Evolutionary conservation across 2,888 invertebrate genomes (phyloP), one percentile per base, ranked within the genome.

Genomic region (Andrena haemorrhoa): DNA sequence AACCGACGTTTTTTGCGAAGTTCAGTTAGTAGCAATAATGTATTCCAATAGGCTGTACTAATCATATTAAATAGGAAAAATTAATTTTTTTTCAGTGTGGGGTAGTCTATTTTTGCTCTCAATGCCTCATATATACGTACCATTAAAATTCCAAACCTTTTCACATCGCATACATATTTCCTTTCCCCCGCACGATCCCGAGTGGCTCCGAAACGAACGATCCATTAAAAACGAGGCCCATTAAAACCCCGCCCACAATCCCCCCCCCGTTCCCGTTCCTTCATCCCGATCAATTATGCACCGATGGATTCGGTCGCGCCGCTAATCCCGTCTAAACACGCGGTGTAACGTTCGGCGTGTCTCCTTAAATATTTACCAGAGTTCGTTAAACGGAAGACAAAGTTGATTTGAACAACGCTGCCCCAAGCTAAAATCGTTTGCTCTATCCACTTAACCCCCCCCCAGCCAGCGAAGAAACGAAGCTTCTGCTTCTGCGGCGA

Each of bases 231-330:
- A 51, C 35, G 33, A 51, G 23, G 0, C 47, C 66, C 2, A 58
- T 47, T 66, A 47, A 47, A 74, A 29, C 33, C 20, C 23, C 20
- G 51, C n/a, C 6, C 61, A 12, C 20, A 2, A 69, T 29, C 58
- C 23, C 49, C 5, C n/a, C 31, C 5, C n/a, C 31, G 10, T 33
- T 10, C 53, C 29, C 71, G 23, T 16, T 31, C 26, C 69, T 35
- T 41, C 16, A 41, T 56, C 61, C n/a, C 26, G 70, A 4, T 75
- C 49, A 76, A 79, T 79, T 76, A 79, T 76, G 68, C 64, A 79
- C 64, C 63, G 64, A 20, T 51, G 29, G 56, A 49, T 78, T 70
- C 49, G 60, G 41, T 64, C 63, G 64, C 29, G 49, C 2, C 56
- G 69, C 23, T 70, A 70, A 79, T 79, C 65, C 56, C 70, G n/a